Conservation (phyloP, 2,888 invertebrate genomes). For the Uropetala carovei region DNA sequence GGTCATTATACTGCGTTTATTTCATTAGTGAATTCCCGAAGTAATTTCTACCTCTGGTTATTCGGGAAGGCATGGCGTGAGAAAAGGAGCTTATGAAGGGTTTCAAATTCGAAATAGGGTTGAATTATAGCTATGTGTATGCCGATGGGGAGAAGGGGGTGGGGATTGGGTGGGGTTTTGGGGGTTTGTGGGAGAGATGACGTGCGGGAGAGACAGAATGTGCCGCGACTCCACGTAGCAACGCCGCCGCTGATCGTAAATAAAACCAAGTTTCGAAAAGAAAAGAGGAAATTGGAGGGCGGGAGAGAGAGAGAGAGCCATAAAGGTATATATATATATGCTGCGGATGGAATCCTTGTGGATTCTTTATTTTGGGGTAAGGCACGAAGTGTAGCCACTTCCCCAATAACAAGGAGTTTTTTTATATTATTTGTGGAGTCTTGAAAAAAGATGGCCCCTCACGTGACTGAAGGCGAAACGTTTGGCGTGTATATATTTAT, state of each 20-base stretch:
- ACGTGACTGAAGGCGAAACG: not conserved
- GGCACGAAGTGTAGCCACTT: conserved; percentile 4
- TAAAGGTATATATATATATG: not conserved
- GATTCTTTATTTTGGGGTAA: conserved; percentile 5
- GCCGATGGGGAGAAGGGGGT: too few species aligned
- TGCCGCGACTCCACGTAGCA: not conserved
- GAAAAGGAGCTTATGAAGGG: not conserved
- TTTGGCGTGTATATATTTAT: too few species aligned
- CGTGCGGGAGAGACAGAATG: not conserved
- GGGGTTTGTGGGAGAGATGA: not conserved
- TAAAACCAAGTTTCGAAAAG: not conserved
- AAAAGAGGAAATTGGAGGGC: conserved; percentile 15
- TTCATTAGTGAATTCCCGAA: not conserved
- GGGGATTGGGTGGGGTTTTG: not conserved
- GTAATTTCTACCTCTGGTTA: not conserved
- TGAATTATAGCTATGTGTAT: not conserved
- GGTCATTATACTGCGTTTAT: too few species aligned
- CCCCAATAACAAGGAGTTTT: not conserved
- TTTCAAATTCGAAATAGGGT: not conserved
- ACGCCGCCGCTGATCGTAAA: not conserved
- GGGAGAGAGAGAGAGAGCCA: too few species aligned
- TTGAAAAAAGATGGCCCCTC: not conserved
- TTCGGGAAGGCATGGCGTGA: not conserved
- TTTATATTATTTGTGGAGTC: not conserved
- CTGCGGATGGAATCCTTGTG: not conserved